phyloP scores from a whole-genome alignment of 2,113 vertebrate genomes.

The Chlamydotis undulata region DNA sequence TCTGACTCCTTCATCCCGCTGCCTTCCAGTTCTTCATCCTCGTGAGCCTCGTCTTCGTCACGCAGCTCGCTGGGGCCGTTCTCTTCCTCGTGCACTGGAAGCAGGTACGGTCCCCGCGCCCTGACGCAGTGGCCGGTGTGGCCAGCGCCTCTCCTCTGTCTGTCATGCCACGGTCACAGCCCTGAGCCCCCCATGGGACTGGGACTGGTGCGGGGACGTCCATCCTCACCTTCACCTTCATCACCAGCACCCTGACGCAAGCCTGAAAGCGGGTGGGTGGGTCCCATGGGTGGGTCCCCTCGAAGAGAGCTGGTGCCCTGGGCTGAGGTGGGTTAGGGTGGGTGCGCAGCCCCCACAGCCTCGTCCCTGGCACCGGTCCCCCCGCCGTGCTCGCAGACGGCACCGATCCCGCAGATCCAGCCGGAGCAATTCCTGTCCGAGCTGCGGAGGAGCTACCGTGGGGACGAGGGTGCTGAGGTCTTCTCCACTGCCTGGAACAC shows the following conservation, averaged over 20 bases:
- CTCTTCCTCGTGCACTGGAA: constrained; percentile 62
- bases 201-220: accelerated
- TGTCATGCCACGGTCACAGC: accelerated
- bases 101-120: not conserved
- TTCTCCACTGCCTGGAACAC: constrained; percentile 68
- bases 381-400: not conserved
- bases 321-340: not conserved
- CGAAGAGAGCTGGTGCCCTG: too few species aligned
- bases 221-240: not conserved
- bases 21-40: constrained; percentile 67
- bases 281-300: not conserved
- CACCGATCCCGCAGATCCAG: constrained; percentile 9
- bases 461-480: constrained; percentile 40
- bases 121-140: accelerated
- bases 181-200: not conserved
- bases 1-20: not conserved
- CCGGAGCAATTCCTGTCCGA: constrained; percentile 21
- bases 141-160: not conserved
- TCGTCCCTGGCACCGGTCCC: not conserved
- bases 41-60: constrained; percentile 42
- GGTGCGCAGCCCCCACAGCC: not conserved
- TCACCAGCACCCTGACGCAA: not conserved
- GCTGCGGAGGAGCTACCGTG: constrained; percentile 39
- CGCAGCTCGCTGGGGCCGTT: constrained; percentile 3
- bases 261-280: not conserved